Conservation (phyloP, 2,888 invertebrate species). For the Monopis laevigella region DNA sequence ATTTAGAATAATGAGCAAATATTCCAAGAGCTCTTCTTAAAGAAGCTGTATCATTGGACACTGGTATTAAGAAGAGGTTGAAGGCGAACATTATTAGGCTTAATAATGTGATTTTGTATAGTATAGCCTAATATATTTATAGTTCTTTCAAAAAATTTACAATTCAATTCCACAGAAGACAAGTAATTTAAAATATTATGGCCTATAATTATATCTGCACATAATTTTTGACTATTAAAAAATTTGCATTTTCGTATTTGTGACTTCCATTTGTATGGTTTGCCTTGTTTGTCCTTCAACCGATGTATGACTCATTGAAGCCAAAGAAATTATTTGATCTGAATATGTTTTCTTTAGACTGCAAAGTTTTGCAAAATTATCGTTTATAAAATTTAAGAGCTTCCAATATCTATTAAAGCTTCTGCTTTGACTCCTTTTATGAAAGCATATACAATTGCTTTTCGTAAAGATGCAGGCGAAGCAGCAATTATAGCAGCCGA, state of each 20-base stretch:
- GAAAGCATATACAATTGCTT: background rate
- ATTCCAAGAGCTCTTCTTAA: background rate
- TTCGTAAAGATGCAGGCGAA: background rate
- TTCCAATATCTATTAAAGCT: background rate
- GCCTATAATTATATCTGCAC: background rate
- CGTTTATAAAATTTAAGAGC: background rate
- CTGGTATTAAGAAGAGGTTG: background rate
- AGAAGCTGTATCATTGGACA: background rate
- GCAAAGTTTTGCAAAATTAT: background rate
- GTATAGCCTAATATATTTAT: background rate
- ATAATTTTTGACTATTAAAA: background rate
- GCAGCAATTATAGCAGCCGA: background rate
- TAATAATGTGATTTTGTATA: background rate
- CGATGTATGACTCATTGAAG: background rate
- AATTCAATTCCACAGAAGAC: background rate
- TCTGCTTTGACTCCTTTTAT: background rate
- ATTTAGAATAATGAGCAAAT: constrained; percentile 4
- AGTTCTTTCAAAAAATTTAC: background rate
- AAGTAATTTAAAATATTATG: background rate
- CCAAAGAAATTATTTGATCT: background rate
- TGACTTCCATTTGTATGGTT: background rate
- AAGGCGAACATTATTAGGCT: background rate
- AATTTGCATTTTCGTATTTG: background rate
- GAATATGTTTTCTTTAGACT: background rate
- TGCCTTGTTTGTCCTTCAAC: background rate